These are phyloP conservation scores for Hyposoter dolosus DNA, from an alignment of 2,888 invertebrate genomes.

Conservation along the genomic window DNA sequence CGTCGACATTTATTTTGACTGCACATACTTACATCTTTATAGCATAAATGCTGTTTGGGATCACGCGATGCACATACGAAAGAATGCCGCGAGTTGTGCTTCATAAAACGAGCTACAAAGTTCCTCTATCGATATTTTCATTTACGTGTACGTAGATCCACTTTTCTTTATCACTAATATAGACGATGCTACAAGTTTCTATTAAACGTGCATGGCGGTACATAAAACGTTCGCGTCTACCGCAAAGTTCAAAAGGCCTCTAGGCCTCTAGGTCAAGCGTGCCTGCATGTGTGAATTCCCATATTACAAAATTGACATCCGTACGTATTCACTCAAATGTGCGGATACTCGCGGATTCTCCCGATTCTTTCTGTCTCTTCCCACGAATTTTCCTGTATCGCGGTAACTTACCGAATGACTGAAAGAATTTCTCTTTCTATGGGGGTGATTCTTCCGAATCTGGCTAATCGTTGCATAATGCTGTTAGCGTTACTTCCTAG, in stretches of 20 bases:
- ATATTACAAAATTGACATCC: neutral
- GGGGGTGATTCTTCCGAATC: too few species aligned
- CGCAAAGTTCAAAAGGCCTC: constrained; percentile 39
- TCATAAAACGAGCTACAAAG: constrained; percentile 18
- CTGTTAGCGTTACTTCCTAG: too few species aligned
- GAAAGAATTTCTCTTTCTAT: too few species aligned
- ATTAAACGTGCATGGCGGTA: constrained; percentile 36
- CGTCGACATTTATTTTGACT: constrained; percentile 45
- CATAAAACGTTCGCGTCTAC: constrained; percentile 27
- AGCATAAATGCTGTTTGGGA: constrained; percentile 16
- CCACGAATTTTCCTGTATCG: too few species aligned
- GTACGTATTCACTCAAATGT: neutral
- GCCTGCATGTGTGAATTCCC: neutral
- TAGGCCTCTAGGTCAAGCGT: neutral
- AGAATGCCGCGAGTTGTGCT: constrained; percentile 48
- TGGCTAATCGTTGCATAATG: too few species aligned
- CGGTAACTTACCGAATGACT: too few species aligned
- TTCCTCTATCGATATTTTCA: neutral
- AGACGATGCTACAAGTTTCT: constrained; percentile 25
- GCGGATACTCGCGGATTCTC: neutral
- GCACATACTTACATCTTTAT: constrained; percentile 9
- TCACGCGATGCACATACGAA: constrained; percentile 56
- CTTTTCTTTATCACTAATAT: constrained; percentile 11
- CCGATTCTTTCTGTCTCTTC: neutral
- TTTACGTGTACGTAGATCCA: neutral